Conservation (phyloP, 2,888 invertebrate species). For the Pilophorus perplexus region DNA sequence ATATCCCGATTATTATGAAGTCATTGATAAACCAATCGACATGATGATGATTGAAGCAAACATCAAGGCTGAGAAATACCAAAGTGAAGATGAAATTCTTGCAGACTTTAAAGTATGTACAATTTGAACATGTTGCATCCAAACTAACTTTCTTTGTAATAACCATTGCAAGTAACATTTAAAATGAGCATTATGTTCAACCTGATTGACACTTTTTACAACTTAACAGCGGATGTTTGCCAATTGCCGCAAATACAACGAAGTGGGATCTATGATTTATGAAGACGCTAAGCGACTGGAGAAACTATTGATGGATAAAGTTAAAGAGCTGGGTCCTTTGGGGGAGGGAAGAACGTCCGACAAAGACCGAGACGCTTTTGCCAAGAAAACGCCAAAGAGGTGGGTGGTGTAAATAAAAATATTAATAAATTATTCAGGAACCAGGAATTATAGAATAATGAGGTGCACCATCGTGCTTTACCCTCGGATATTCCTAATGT, state of each 20-base stretch:
- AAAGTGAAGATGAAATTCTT: constrained; percentile 60
- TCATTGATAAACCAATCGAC: constrained; percentile 91
- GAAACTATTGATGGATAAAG: constrained; percentile 75
- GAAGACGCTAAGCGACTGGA: constrained; percentile 90
- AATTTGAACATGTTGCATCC: no score
- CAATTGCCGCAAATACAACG: constrained; percentile 96
- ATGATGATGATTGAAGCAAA: constrained; percentile 90
- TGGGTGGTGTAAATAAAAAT: no score
- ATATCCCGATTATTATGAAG: constrained; percentile 88
- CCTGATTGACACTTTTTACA: background rate
- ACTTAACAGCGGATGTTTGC: constrained; percentile 85
- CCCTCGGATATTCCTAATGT: no score
- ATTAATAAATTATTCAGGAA: background rate
- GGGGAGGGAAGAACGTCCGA: constrained; percentile 52
- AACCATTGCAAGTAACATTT: no score
- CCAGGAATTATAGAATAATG: no score
- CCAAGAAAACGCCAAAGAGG: constrained; percentile 38
- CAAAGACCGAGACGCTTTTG: constrained; percentile 45
- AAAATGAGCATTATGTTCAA: background rate
- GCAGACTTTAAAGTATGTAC: constrained; percentile 59
- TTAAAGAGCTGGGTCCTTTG: constrained; percentile 69
- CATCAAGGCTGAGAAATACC: constrained; percentile 71
- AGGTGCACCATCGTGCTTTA: no score
- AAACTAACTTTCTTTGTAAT: no score
- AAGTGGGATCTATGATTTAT: constrained; percentile 91